Evolutionary conservation across 2,888 invertebrate genomes (phyloP).

Genomic region (Drosophila phalerata): DNA sequence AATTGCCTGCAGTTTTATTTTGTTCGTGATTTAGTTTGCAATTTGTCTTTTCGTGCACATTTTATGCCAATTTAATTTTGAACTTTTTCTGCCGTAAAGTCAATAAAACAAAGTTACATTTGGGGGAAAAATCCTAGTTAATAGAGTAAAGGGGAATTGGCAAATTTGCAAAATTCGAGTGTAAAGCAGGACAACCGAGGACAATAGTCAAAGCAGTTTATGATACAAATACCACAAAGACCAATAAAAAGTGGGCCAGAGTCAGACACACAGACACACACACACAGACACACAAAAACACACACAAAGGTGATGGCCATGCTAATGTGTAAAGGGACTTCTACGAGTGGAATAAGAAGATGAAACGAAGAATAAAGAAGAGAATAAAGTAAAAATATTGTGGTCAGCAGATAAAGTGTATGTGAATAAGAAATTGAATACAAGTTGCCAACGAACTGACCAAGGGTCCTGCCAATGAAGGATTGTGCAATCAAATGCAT

Average conservation of each 20-base stretch:
- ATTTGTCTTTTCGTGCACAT: slow-evolving; percentile 71
- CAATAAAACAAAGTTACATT: slow-evolving; percentile 69
- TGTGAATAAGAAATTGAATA: slow-evolving; percentile 49
- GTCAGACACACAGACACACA: slow-evolving; percentile 21
- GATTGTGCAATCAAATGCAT: slow-evolving; percentile 73
- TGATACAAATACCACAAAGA: slow-evolving; percentile 56
- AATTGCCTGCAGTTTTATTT: slow-evolving; percentile 43
- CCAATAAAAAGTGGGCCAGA: slow-evolving; percentile 41
- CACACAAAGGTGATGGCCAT: slow-evolving; percentile 20
- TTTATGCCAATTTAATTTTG: slow-evolving; percentile 63
- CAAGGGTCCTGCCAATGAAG: slow-evolving; percentile 58
- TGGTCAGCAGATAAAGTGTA: slow-evolving; percentile 39
- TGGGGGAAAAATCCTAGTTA: slow-evolving; percentile 20
- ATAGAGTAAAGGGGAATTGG: slow-evolving; percentile 38
- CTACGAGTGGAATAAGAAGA: slow-evolving; percentile 13
- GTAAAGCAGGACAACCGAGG: slow-evolving; percentile 16
- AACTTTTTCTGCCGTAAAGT: slow-evolving; percentile 51
- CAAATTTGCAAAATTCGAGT: slow-evolving; percentile 49
- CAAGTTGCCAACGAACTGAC: slow-evolving; percentile 46
- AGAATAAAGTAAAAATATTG: slow-evolving; percentile 24
- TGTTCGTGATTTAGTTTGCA: slow-evolving; percentile 57
- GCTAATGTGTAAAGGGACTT: slow-evolving; percentile 43
- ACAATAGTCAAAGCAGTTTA: slow-evolving; percentile 57
- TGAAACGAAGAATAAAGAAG: slow-evolving; percentile 16
- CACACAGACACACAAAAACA: not conserved